A percentile compares a stretch with the other conserved stretches of the same genome.
Conservation (phyloP, 2,797 vertebrate genomes). For the Enteromius trimaculatus region DNA sequence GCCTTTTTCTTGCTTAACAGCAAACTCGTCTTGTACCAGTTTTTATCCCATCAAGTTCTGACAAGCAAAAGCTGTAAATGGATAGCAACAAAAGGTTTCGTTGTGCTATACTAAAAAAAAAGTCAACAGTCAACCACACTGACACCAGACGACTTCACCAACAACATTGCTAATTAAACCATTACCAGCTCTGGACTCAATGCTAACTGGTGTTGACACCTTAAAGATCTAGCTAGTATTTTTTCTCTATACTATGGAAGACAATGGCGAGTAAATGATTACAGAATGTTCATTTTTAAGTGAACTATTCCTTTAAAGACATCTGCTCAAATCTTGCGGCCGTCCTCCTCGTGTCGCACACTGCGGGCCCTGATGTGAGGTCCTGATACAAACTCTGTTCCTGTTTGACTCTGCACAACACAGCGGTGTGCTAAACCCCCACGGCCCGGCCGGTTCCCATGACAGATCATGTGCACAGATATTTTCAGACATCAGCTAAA, state of each 20-base stretch:
- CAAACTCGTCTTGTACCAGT: neutral
- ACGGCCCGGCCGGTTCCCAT: neutral
- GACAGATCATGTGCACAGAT: slow-evolving; percentile 27
- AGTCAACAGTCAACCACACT: neutral
- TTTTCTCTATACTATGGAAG: neutral
- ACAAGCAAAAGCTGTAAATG: neutral
- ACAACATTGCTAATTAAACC: neutral
- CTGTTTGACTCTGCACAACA: neutral
- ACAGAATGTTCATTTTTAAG: neutral
- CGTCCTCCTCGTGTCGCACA: neutral
- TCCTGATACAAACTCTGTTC: neutral
- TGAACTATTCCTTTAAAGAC: neutral
- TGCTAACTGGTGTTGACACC: neutral
- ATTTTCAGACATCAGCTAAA: slow-evolving; percentile 44
- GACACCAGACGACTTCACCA: neutral
- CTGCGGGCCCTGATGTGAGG: neutral
- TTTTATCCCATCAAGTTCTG: neutral
- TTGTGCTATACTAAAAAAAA: neutral
- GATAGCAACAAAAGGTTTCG: neutral
- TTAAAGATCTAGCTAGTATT: no score
- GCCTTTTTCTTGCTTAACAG: no score
- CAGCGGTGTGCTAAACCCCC: neutral
- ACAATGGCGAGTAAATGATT: neutral
- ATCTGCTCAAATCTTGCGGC: neutral
- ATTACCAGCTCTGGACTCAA: neutral